Evolutionary conservation across 1,140 invertebrate genomes (phyloP), one percentile per base, ranked within the genome.

Genomic region (Eulimnadia texana): DNA sequence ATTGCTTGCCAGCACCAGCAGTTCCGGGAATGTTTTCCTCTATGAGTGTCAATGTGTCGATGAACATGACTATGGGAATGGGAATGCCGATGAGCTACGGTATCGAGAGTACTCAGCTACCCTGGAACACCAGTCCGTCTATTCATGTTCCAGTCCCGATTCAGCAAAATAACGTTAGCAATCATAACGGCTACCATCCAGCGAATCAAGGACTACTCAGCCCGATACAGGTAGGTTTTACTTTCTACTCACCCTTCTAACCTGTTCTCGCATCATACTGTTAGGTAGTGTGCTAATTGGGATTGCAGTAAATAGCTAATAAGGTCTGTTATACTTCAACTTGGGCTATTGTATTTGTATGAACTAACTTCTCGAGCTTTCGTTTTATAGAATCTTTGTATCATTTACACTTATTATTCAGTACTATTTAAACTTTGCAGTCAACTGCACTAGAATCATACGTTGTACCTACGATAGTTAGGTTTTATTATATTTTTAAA

Each of bases 31-130:
- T 57, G 16, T 57, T 57, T 29, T 33, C 55, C 1, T 57, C 85
- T 64, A 95, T 96, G 91, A 91, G 88, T 68, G 90, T 95, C 61
- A 96, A 95, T 70, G 90, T 95, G 0, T 93, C 90, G 60, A 94
- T 95, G 92, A 93, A 93, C 71, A 95, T 95, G 92, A 95, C 92
- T 20, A 93, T 94, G 84, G 74, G 74, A 3, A 69, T 77, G 60
- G 88, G 88, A 55, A 86, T 85, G 68, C 28, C 60, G 13, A 53
- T 52, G 49, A 57, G 55, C 19, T 57, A 57, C 6, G 59, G 63
- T 51, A 33, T 55, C 16, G 25, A 28, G 50, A 42, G 27, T 19
- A 27, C 55, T 19, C 28, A 20, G 27, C 55, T 33, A 9, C 29
- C 24, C 55, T 57, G 55, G 55, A 57, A 57, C 28, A 57, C 55